Base-by-base conservation (phyloP, 2,797 vertebrate genomes). In the Molossus molossus region DNA sequence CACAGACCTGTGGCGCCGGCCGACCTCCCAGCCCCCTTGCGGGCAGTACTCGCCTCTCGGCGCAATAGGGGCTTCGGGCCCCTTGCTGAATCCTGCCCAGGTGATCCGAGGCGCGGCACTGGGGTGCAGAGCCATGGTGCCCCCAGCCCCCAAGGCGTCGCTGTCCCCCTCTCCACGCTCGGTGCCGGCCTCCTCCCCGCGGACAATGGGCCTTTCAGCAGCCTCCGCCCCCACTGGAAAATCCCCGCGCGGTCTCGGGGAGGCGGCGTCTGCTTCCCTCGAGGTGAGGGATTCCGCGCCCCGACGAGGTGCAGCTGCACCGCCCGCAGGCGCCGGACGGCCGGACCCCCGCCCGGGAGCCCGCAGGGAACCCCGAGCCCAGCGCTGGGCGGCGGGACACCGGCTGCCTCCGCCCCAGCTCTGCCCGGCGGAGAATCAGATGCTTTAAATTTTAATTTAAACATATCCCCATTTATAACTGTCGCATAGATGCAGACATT, bases 141-240 rank as follows among this genome's bases (percentile, higher is more conserved):
- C 57, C 23, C 55, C 5, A 0, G 1, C 48, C 20, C 60, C 95
- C 5, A 45, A 53, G 87, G 95, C 0, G 97, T 88, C 4, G 11
- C 90, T 88, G 95, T 85, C 94, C 95, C 40, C 40, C 40, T 45
- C 3, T 45, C 40, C 40, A 45, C 89, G 90, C 92, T 96, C 85
- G 94, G 85, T 72, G 94, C 97, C 95, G 90, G 84, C 33, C 94
- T 86, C 84, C 95, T 57, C 55, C 97, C 89, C 53, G 88, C 97
- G 83, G 84, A 97, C 96, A 97, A 97, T 95, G 96, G 94, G 97
- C 97, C 96, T 97, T 98, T 98, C 97, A 98, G 97, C 96, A 98
- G 97, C 96, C 97, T 48, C 96, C 25, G 62, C 88, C 82, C 93
- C 94, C 80, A 93, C 97, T 98, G 97, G 98, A 98, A 98, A 98